Evolutionary conservation across 2,888 invertebrate genomes (phyloP), one percentile per base, ranked within the genome.

Genomic region (Chrysopilus asiliformis): DNA sequence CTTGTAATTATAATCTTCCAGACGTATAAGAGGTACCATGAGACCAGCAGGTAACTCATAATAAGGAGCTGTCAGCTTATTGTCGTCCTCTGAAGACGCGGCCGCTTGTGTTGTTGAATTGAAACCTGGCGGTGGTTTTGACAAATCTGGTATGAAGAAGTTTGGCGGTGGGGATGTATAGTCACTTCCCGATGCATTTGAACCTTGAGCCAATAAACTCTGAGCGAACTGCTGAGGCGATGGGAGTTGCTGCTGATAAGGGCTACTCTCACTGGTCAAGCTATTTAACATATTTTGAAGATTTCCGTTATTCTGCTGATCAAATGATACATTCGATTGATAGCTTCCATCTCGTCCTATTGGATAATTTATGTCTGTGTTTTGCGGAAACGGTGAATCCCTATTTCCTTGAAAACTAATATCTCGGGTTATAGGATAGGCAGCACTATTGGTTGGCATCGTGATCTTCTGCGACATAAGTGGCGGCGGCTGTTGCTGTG

Each of bases 1-100:
- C 51, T 79, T 80, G 64, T 95, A 97, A 52, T 79, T 78, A 52
- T 80, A 79, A 52, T 94, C 93, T 65, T 91, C 91, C 48, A 90
- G 64, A 72, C 85, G 85, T 41, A 98, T 85, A 10, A 95, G 71
- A n/a, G 95, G 91, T 39, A 94, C 93, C 82, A 98, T 95, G 14
- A 98, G 71, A 29, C 95, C 97, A 37, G 97, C 95, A 3, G 98
- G 97, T 45, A 97, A 69, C 58, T 97, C 95, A 59, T 84, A 97
- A 61, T 97, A 98, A 33, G 95, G 93, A 49, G 87, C 82, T 17
- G 84, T 80, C 17, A 94, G 94, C 66, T 86, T 76, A 45, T 86
- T 65, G 43, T 86, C 85, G 49, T 85, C 83, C 34, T 71, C 59
- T 12, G 12, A 20, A 15, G 12, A 18, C 4, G 28, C 15, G 12